Percentiles rank a stretch among this genome's conserved stretches.
These are phyloP conservation scores for Drosophila mayri DNA, from an alignment of 1,140 invertebrate species.

Conservation along the genomic window DNA sequence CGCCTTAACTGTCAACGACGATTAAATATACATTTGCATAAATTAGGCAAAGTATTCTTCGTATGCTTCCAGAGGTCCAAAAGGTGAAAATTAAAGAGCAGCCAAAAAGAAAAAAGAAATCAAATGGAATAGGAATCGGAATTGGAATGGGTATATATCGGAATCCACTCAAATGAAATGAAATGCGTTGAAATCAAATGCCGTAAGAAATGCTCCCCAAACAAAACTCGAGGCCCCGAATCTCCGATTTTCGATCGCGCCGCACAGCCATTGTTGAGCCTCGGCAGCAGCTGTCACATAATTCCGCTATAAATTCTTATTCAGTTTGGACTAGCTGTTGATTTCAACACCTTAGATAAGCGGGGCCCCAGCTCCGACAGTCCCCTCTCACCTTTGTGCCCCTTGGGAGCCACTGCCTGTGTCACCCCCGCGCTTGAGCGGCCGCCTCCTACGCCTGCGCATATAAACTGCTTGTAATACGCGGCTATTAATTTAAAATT, in stretches of 20 bases:
- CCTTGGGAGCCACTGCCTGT: background rate
- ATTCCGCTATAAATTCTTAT: conserved; percentile 84
- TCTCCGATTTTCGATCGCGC: conserved; percentile 12
- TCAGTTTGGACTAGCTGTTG: conserved; percentile 83
- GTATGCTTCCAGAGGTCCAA: conserved; percentile 30
- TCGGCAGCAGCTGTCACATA: conserved; percentile 80
- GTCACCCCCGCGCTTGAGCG: conserved; percentile 46
- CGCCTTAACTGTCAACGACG: conserved; percentile 83
- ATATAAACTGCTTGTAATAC: conserved; percentile 83
- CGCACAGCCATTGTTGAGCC: conserved; percentile 31
- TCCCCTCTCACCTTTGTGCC: conserved; percentile 7
- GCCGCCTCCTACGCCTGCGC: conserved; percentile 70
- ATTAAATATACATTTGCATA: conserved; percentile 84
- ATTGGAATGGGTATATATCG: conserved; percentile 12
- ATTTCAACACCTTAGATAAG: conserved; percentile 80
- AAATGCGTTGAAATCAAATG: conserved; percentile 76
- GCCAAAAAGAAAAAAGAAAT: conserved; percentile 70
- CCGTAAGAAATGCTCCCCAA: conserved; percentile 66
- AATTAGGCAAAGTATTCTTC: conserved; percentile 69
- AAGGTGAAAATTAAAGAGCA: conserved; percentile 81
- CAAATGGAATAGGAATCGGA: conserved; percentile 52
- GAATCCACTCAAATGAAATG: conserved; percentile 56
- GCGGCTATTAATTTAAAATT: conserved; percentile 83
- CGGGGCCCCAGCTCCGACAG: conserved; percentile 13
- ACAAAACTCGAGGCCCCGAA: conserved; percentile 27